Evolutionary conservation across 2,888 invertebrate genomes (phyloP), one percentile per base, ranked within the genome.

Genomic region (Phortica okadai): DNA sequence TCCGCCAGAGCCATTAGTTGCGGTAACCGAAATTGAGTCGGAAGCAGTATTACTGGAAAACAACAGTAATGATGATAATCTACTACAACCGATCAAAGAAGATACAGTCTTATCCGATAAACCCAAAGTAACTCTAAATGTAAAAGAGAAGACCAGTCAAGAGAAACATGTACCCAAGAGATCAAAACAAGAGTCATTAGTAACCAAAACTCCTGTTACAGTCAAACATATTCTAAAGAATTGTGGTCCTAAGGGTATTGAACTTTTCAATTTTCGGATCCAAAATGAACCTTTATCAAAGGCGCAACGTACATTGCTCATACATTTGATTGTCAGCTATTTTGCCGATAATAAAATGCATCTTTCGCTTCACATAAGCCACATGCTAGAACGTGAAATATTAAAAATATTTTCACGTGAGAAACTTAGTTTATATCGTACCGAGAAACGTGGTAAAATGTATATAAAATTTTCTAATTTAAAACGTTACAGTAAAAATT

Each of bases 401-500:
- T 77, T 90, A 4, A 80, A 86, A 54, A 77, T 90, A 4, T 90
- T 85, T 16, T 90, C 89, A 54, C 83, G 79, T 41, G 89, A 90
- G 50, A 83, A 85, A 33, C 69, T 90, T 1, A 82, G 85, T 54
- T 84, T 81, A 73, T 90, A 90, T 80, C 89, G 89, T 70, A 90
- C 89, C 2, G 89, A 90, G 77, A 82, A 89, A 6, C 83, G 89
- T 1, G 89, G 89, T 70, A 90, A 90, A 81, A 88, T 90, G 75
- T 90, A 90, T 75, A 86, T 89, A 2, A 77, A 89, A 25, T 90
- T 86, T 72, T 88, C 88, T 16, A 90, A 90, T 72, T 89, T 89
- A 87, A 90, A 90, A 82, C 83, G 90, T 0, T 86, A 81, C 74
- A 80, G 80, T 58, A 41, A 64, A 4, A 64, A 41, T 11, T 21